Evolutionary conservation across 37 sponge, comb jelly and placozoan species (phyloP), one percentile per base, ranked within the genome.

Genomic region (Chondrosia reniformis): DNA sequence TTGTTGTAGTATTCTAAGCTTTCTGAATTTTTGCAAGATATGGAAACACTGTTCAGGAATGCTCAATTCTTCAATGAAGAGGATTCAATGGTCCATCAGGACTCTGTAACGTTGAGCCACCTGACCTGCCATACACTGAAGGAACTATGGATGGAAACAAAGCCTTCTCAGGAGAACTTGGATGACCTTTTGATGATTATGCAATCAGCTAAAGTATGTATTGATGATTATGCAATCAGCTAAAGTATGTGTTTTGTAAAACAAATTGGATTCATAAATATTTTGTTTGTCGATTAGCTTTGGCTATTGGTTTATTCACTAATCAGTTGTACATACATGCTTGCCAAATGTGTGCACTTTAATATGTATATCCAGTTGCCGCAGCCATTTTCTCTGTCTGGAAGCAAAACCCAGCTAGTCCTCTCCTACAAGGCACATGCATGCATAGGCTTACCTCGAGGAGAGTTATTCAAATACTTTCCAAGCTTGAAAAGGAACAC

Each of bases 31-130:
- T 63, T 84, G 69, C 59, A 22, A 5, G 92, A 84, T 56, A 75
- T 94, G 49, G 65, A 89, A 21, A 57, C 82, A 15, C 69, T 94
- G 83, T 89, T 86, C 46, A 69, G 34, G 43, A 94, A 94, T 76
- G 91, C 95, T 0, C 67, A 61, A 44, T 74, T 52, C 45, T 94
- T 87, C 64, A 91, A 91, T 37, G 88, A 91, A 61, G 91, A 91
- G 45, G 72, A 56, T 0, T 86, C 91, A 17, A 76, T 55, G 10
- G 65, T 91, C 45, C 79, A 91, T 46, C 43, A 69, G n/a, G 72
- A 69, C 43, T 69, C 72, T 38, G 41, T 69, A 21, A 69, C 72
- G 6, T 44, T 69, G n/a, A 40, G 72, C 13, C n/a, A 39, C 13
- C 43, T 69, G 22, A 34, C 36, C 1, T 69, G 72, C 43, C 43